Conservation (phyloP, 2,888 invertebrate species). For the Sinodicranocentrus sp. region DNA sequence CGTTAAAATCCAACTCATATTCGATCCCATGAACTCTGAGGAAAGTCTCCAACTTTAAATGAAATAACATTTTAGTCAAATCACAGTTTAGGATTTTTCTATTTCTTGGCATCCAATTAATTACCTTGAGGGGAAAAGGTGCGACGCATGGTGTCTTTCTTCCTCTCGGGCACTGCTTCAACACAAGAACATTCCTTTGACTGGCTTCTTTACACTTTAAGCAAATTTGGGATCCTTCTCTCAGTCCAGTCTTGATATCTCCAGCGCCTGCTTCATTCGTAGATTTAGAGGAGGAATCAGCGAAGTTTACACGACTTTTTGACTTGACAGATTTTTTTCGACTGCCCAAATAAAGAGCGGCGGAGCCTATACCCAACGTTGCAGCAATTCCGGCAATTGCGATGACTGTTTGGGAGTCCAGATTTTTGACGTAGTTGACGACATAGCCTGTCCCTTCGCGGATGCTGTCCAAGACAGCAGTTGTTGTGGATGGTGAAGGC, state of each 20-base stretch:
- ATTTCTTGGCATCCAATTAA: too few relatives aligned
- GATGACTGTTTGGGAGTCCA: slow-evolving; percentile 14
- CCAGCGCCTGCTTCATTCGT: too few relatives aligned
- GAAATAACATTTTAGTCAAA: too few relatives aligned
- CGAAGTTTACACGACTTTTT: too few relatives aligned
- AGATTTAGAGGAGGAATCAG: too few relatives aligned
- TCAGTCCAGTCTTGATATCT: too few relatives aligned
- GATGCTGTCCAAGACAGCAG: not conserved
- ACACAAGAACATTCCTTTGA: slow-evolving; percentile 38
- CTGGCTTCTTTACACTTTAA: too few relatives aligned
- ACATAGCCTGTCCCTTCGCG: not conserved
- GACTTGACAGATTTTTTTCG: too few relatives aligned
- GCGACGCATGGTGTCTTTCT: slow-evolving; percentile 73
- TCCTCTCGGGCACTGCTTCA: slow-evolving; percentile 73
- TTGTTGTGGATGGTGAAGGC: too few relatives aligned
- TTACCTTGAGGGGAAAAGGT: slow-evolving; percentile 74
- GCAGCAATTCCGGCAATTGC: slow-evolving; percentile 11
- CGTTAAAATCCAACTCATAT: slow-evolving; percentile 72
- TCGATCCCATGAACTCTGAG: slow-evolving; percentile 69
- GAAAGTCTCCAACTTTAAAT: slow-evolving; percentile 74
- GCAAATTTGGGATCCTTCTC: too few relatives aligned
- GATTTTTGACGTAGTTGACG: not conserved
- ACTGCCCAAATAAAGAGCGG: not conserved
- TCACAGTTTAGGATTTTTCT: too few relatives aligned
- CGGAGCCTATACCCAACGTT: slow-evolving; percentile 10